Base-by-base conservation (phyloP, 1,140 invertebrate genomes). In the Macrobrachium rosenbergii region DNA sequence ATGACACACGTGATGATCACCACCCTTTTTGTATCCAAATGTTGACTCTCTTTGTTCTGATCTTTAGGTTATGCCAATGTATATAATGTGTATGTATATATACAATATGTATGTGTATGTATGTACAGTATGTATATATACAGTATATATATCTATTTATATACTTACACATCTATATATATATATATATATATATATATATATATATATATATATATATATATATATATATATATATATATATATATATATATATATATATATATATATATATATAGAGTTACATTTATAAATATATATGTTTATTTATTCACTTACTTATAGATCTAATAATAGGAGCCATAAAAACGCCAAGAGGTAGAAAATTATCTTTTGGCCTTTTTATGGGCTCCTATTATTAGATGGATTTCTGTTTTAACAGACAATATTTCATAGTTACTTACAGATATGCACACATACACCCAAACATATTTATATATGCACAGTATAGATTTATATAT, bases 201-300 rank as follows among this genome's bases (percentile, higher is more conserved):
- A 62, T n/a, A 80, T n/a, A 62, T 59, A 80, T 10, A 58, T 23
- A 80, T n/a, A 10, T 23, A 80, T 45, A 62, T 59, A 62, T 23
- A 58, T 6, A 80, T 45, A 78, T 23, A 62, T 7, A 58, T n/a
- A 80, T n/a, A 80, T 19, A 60, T 16, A 45, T 17, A 60, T 45
- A 83, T 67, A 60, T 58, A 83, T n/a, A 73, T 63, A 82, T 45
- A 43, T 23, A 83, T 52, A 76, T 52, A 77, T 2, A 76, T 64
- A 83, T 21, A 63, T 58, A 84, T 58, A 43, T 52, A 84, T 69
- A 64, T n/a, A 84, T 21, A 84, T 52, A 77, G 21, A 76, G 43
- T 59, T 28, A 83, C 11, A 76, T 58, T 62, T 16, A 78, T 60
- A 85, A 37, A 85, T 43, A 78, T 37, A 69, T 11, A 79, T 60